Evolutionary conservation across 2,888 invertebrate species (phyloP).

Genomic region (Drosophila prolongata): DNA sequence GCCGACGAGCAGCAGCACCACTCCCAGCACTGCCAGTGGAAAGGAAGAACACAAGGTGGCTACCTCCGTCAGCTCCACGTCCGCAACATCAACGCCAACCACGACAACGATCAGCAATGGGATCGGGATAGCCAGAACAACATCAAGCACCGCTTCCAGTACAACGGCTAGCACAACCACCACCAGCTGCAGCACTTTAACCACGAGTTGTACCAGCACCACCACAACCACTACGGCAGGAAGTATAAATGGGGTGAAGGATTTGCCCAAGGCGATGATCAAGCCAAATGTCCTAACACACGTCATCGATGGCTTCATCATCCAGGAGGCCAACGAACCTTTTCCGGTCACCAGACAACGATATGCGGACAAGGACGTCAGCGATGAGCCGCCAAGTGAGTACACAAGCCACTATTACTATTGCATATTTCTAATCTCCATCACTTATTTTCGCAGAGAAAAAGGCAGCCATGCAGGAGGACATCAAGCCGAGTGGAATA

Average conservation of each 20-base stretch:
- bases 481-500: constrained; percentile 50
- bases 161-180: constrained; percentile 14
- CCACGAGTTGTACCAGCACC: constrained; percentile 25
- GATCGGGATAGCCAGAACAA: constrained; percentile 54
- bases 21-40: constrained; percentile 13
- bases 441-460: constrained; percentile 70
- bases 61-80: constrained; percentile 15
- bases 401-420: constrained; percentile 47
- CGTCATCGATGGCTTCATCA: constrained; percentile 98
- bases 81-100: constrained; percentile 26
- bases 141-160: constrained; percentile 3
- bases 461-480: constrained; percentile 78
- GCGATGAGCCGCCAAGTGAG: constrained; percentile 92
- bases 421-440: neutral
- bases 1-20: constrained; percentile 56
- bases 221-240: constrained; percentile 20
- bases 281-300: constrained; percentile 98
- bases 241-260: constrained; percentile 70
- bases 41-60: constrained; percentile 34
- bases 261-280: constrained; percentile 94
- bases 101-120: constrained; percentile 51
- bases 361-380: constrained; percentile 86
- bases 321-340: constrained; percentile 96
- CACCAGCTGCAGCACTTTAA: constrained; percentile 5
- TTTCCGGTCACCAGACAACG: constrained; percentile 91